These are phyloP conservation scores for Drosophila lini DNA, from an alignment of 1,140 invertebrate species.

Conservation along the genomic window DNA sequence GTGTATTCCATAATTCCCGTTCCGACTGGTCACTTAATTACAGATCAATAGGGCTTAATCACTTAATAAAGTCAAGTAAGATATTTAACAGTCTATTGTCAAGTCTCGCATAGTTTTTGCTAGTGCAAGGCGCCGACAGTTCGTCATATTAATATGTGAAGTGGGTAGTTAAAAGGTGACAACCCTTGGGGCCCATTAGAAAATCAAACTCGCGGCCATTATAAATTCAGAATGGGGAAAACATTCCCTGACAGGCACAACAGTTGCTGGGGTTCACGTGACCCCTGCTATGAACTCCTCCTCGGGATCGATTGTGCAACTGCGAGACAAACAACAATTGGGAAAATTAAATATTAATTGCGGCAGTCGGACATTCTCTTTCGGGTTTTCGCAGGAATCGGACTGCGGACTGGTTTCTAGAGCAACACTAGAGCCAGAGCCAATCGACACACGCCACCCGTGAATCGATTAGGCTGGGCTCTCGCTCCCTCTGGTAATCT, in stretches of 20 bases:
- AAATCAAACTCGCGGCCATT: constrained; percentile 29
- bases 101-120: not conserved
- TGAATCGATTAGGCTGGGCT: constrained; percentile 34
- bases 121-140: not conserved
- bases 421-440: not conserved
- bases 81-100: constrained; percentile 7
- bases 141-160: constrained; percentile 11
- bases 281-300: constrained; percentile 11
- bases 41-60: constrained; percentile 51
- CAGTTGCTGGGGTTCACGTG: constrained; percentile 61
- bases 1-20: constrained; percentile 8
- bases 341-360: constrained; percentile 63
- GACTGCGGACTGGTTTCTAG: constrained; percentile 30
- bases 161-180: constrained; percentile 4
- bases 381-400: constrained; percentile 33
- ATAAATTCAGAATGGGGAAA: constrained; percentile 30
- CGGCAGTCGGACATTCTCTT: constrained; percentile 66
- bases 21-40: constrained; percentile 15
- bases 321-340: constrained; percentile 19
- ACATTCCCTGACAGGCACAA: constrained; percentile 29
- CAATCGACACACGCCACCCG: constrained; percentile 22
- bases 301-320: constrained; percentile 43
- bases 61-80: constrained; percentile 50
- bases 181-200: constrained; percentile 22
- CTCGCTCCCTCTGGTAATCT: constrained; percentile 18